A percentile compares a stretch with the other conserved stretches of the same genome.
phyloP scores from a whole-genome alignment of 2,888 invertebrate species.

The Netelia melanura region DNA sequence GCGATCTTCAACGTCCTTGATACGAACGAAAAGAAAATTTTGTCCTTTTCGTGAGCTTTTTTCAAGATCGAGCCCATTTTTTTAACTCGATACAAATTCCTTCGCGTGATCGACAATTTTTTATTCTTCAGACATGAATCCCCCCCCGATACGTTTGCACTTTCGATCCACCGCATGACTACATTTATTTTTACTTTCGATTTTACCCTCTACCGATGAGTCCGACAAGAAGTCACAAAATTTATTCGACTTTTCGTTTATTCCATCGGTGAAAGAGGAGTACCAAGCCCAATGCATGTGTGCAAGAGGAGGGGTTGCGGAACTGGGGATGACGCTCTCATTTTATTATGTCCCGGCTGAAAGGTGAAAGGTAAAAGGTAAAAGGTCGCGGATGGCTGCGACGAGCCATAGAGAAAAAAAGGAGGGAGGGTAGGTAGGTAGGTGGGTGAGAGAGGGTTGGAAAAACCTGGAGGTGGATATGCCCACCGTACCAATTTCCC shows the following conservation, averaged over 20 bases:
- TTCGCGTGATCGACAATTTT: neutral
- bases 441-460: conserved; percentile 1
- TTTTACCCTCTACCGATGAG: neutral
- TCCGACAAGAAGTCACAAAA: conserved; percentile 22
- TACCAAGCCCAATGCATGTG: neutral
- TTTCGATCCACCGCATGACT: neutral
- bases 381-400: conserved; percentile 59
- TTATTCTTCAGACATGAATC: too few relatives aligned
- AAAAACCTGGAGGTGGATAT: conserved; percentile 55
- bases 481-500: conserved; percentile 67
- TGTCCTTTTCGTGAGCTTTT: neutral
- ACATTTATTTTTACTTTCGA: neutral
- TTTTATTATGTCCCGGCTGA: conserved; percentile 64
- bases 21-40: neutral
- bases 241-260: conserved; percentile 31
- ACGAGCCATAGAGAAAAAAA: conserved; percentile 24
- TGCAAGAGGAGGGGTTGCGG: neutral
- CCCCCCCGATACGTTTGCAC: neutral
- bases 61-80: neutral
- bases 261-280: conserved; percentile 1
- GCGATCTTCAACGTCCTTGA: neutral
- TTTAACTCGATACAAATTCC: neutral
- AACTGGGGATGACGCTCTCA: conserved; percentile 54
- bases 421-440: conserved; percentile 6
- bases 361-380: conserved; percentile 63